Evolutionary conservation across 2,113 vertebrate species (phyloP), one percentile per base, ranked within the genome.

Genomic region (Zosterops pallidus): DNA sequence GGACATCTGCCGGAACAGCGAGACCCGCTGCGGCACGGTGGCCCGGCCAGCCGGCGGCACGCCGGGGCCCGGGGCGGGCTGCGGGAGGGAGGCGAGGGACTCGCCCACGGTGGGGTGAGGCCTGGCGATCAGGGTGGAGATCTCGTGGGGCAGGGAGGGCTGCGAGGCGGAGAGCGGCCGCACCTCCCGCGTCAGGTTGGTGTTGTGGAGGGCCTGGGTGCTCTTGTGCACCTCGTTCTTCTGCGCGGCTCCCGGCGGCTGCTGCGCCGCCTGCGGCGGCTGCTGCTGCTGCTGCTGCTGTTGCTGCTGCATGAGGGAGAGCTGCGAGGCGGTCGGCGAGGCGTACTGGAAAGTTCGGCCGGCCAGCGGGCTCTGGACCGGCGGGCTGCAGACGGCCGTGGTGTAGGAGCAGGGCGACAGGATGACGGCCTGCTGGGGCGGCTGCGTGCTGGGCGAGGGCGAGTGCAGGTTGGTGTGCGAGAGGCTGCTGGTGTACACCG

Each of bases 91-190:
- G 68, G 99, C 98, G 74, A 99, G 97, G 76, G 99, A 99, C 96
- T 99, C 99, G 83, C 99, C 99, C 60, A 99, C 98, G 2, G 98
- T 98, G 33, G 98, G 99, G 92, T 99, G 99, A 53, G 98, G 98
- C 97, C 98, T 97, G 95, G 98, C 97, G 65, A 98, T 97, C 89
- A 99, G 96, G 3, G 97, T 94, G 78, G 99, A 98, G 50, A 98
- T 98, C 96, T 99, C 99, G 12, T 99, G 99, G 63, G 99, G 99
- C 97, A 99, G 97, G 59, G 99, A 99, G 29, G 99, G 99, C 98
- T 99, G 99, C 35, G 99, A 99, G 93, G 99, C 99, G 0, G 99
- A 99, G n/a, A 99, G 98, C 77, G 99, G 99, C 94, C 99, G 98
- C 92, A 99, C 97, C 35, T 99, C 99, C 87, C 98, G 97, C 87